Conservation (phyloP, 2,888 invertebrate species). For the Pristionchus exspectatus region DNA sequence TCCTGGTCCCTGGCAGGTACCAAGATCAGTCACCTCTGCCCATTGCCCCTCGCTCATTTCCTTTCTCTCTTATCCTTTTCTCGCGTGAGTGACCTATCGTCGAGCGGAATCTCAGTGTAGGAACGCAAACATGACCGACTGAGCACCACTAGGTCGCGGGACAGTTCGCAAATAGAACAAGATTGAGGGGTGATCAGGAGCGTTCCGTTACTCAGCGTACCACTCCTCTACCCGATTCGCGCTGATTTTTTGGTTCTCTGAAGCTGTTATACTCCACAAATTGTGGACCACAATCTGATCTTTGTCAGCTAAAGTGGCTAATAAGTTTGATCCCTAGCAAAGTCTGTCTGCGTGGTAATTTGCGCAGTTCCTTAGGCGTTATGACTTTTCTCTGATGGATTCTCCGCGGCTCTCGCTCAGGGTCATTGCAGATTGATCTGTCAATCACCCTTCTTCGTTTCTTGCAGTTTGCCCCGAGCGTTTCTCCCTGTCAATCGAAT, state of each 20-base stretch:
- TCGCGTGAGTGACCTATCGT: slow-evolving; percentile 44
- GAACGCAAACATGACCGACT: slow-evolving; percentile 42
- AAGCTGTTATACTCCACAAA: background rate
- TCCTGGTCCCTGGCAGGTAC: background rate
- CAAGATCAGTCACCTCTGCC: background rate
- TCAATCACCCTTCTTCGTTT: background rate
- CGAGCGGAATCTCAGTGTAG: background rate
- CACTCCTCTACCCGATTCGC: background rate
- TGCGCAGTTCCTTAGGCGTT: background rate
- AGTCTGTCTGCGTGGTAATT: background rate
- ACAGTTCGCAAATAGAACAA: slow-evolving; percentile 41
- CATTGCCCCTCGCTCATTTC: background rate
- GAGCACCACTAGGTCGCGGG: background rate
- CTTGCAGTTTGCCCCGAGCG: background rate
- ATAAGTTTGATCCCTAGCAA: background rate
- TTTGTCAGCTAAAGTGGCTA: background rate
- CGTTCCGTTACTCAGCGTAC: slow-evolving; percentile 27
- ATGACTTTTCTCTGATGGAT: background rate
- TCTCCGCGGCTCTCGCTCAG: background rate
- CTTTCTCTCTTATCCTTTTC: background rate
- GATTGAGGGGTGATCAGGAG: background rate
- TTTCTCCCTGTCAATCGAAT: background rate
- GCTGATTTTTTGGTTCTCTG: background rate
- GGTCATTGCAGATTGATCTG: background rate
- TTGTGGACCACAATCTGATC: background rate